Percentiles rank a stretch among this genome's conserved stretches.
phyloP scores from a whole-genome alignment of 2,113 vertebrate genomes.

The Greenwoodochromis staneri region DNA sequence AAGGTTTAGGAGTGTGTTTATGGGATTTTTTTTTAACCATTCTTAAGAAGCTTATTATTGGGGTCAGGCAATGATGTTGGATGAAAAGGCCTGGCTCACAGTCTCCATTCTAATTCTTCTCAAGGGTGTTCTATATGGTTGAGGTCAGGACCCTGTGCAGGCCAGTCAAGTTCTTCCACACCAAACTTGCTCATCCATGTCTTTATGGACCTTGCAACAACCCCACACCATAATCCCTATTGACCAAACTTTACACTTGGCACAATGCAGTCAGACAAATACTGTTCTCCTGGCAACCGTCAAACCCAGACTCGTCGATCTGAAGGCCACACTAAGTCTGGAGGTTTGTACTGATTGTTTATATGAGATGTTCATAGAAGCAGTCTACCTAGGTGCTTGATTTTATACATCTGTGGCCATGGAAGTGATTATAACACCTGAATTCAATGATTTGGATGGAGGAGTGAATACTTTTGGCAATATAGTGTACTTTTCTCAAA shows the following conservation, averaged over 20 bases:
- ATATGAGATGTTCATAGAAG: background rate
- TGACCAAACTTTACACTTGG: background rate
- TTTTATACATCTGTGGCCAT: background rate
- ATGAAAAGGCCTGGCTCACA: background rate
- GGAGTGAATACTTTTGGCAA: background rate
- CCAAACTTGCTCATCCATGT: background rate
- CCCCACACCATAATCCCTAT: background rate
- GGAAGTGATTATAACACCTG: background rate
- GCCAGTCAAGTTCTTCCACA: background rate
- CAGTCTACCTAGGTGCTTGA: background rate
- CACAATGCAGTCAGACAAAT: background rate
- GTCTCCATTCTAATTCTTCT: background rate
- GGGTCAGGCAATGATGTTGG: background rate
- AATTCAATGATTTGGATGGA: background rate
- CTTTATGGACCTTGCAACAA: background rate
- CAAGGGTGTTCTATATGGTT: background rate
- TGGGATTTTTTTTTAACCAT: background rate
- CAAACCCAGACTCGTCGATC: background rate
- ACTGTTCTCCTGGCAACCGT: background rate
- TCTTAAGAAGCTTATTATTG: background rate
- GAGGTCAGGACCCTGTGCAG: background rate
- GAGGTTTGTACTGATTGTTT: background rate
- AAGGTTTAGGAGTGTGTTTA: background rate
- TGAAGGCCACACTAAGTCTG: background rate
- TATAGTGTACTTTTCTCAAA: background rate